Evolutionary conservation across 92 coral and sea anemone genomes (phyloP).

Genomic region (Phymanthus crucifer): DNA sequence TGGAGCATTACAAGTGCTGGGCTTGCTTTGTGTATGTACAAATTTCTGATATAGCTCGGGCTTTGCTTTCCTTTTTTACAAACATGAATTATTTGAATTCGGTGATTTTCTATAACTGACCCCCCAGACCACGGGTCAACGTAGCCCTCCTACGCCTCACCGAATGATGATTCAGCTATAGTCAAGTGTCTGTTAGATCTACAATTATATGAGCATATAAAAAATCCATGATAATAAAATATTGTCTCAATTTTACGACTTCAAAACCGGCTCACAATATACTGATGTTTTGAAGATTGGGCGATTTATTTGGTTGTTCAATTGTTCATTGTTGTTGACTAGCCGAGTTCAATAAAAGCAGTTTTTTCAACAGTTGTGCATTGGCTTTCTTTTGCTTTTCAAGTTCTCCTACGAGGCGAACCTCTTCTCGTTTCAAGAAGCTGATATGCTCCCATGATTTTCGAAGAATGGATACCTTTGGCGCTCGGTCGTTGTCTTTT

Average conservation of each 20-base stretch:
- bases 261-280: background rate
- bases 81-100: background rate
- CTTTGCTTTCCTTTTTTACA: background rate
- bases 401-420: constrained; percentile 57
- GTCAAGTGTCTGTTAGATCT: background rate
- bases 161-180: constrained; percentile 9
- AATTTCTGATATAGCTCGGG: constrained; percentile 6
- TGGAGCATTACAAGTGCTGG: constrained; percentile 23
- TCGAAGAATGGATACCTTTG: constrained; percentile 90
- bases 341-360: constrained; percentile 69
- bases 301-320: constrained; percentile 1
- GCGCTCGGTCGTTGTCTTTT: constrained; percentile 94
- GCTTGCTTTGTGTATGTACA: constrained; percentile 24
- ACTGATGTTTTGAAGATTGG: background rate
- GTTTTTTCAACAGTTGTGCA: constrained; percentile 69
- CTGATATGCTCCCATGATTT: constrained; percentile 86
- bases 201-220: background rate
- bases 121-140: constrained; percentile 3
- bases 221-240: background rate
- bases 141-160: background rate
- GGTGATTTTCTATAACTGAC: background rate
- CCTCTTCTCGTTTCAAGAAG: constrained; percentile 79
- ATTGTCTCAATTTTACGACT: background rate
- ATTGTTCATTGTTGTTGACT: constrained; percentile 38
- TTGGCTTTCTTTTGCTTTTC: constrained; percentile 87